Percentiles rank a stretch among this genome's conserved stretches.
phyloP scores from a whole-genome alignment of 2,888 invertebrate species.

The Drosophila nr. perissopoda region DNA sequence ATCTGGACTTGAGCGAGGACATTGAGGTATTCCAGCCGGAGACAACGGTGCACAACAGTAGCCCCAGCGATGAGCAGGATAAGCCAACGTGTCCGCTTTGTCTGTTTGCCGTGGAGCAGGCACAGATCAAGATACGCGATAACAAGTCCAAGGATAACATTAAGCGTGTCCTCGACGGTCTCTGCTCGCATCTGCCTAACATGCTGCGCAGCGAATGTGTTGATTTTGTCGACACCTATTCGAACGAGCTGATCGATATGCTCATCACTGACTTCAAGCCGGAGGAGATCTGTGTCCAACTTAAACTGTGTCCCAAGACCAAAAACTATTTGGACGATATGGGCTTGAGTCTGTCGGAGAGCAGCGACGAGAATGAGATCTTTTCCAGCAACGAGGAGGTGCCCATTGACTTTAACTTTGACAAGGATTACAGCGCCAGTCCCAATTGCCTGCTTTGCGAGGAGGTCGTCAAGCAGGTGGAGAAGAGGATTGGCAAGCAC shows the following conservation, averaged over 20 bases:
- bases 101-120: slow-evolving; percentile 91
- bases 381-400: slow-evolving; percentile 72
- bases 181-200: slow-evolving; percentile 89
- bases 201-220: slow-evolving; percentile 89
- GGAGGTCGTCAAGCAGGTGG: slow-evolving; percentile 78
- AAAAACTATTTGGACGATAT: slow-evolving; percentile 83
- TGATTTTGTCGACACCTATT: slow-evolving; percentile 91
- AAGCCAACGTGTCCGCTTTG: slow-evolving; percentile 93
- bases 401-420: slow-evolving; percentile 74
- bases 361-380: slow-evolving; percentile 73
- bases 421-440: slow-evolving; percentile 53
- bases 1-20: slow-evolving; percentile 83
- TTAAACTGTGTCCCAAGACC: slow-evolving; percentile 89
- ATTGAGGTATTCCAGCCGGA: slow-evolving; percentile 86
- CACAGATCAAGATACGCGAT: slow-evolving; percentile 90
- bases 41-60: slow-evolving; percentile 52
- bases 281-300: slow-evolving; percentile 91
- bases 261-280: slow-evolving; percentile 90
- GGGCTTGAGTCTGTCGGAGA: slow-evolving; percentile 64
- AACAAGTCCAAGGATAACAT: slow-evolving; percentile 92
- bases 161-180: slow-evolving; percentile 88
- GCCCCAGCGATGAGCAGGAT: slow-evolving; percentile 82
- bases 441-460: slow-evolving; percentile 83
- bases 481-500: slow-evolving; percentile 81
- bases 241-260: slow-evolving; percentile 91